phyloP scores from a whole-genome alignment of 2,797 vertebrate genomes.

The Microhierax caerulescens region DNA sequence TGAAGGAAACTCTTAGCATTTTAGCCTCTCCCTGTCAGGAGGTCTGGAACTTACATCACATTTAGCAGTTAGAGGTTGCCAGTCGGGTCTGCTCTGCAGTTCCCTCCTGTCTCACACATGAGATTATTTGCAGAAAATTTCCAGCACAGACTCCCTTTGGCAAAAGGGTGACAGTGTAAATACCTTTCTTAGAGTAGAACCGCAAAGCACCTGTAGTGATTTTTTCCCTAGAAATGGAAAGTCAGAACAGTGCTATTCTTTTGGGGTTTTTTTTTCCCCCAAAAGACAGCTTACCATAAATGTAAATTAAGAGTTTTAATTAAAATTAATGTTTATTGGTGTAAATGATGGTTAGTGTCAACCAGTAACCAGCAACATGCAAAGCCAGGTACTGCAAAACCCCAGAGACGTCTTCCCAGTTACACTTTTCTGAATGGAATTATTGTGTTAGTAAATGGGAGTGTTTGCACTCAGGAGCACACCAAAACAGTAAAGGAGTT shows the following conservation, averaged over 20 bases:
- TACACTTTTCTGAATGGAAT: not conserved
- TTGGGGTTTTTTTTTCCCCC: not conserved
- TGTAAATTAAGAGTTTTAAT: not conserved
- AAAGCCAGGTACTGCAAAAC: not conserved
- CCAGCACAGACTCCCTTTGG: not conserved
- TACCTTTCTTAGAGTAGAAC: not conserved
- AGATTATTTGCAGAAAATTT: not conserved
- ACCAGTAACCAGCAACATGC: not conserved
- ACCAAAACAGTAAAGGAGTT: not conserved
- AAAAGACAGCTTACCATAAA: not conserved
- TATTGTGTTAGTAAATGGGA: not conserved
- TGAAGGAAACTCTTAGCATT: not conserved
- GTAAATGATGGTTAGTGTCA: not conserved
- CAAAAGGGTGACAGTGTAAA: not conserved
- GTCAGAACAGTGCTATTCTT: not conserved
- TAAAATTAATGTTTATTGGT: not conserved
- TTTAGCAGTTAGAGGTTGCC: not conserved
- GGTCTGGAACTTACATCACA: no score
- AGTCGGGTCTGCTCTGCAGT: not conserved
- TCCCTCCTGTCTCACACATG: not conserved
- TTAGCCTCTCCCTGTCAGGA: not conserved
- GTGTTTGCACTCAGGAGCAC: not conserved
- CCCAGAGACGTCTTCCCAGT: not conserved
- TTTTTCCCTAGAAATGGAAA: not conserved
- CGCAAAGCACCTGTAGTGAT: not conserved